Percentiles rank a stretch among this genome's conserved stretches.
Conservation (phyloP, 1,140 invertebrate genomes). For the Camponotus vicinus region DNA sequence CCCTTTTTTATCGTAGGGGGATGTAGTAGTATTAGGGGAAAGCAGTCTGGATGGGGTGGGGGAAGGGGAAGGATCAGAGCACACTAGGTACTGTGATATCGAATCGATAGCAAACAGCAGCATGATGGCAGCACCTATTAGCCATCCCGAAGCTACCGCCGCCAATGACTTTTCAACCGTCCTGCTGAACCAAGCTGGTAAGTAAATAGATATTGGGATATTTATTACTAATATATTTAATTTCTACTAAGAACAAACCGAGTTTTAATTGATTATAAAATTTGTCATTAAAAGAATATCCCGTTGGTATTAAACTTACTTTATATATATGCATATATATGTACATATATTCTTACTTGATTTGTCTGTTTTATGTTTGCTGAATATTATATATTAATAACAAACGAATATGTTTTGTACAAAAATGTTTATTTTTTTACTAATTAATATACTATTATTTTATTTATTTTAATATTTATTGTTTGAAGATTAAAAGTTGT, state of each 20-base stretch:
- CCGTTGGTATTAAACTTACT: too few relatives aligned
- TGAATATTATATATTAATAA: slow-evolving; percentile 21
- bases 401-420: background rate
- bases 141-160: slow-evolving; percentile 86
- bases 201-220: slow-evolving; percentile 56
- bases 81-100: slow-evolving; percentile 87
- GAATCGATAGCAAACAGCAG: slow-evolving; percentile 86
- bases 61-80: slow-evolving; percentile 85
- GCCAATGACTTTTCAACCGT: slow-evolving; percentile 87
- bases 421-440: background rate
- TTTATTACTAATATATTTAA: slow-evolving; percentile 1
- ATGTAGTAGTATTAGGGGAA: slow-evolving; percentile 87
- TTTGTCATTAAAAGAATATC: too few relatives aligned
- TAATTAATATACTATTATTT: background rate
- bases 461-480: too few relatives aligned
- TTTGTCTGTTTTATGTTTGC: background rate
- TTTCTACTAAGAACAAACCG: too few relatives aligned
- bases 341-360: background rate
- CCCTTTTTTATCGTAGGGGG: slow-evolving; percentile 81
- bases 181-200: slow-evolving; percentile 86
- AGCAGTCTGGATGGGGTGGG: slow-evolving; percentile 86
- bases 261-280: too few relatives aligned
- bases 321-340: background rate
- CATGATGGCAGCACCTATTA: slow-evolving; percentile 86
- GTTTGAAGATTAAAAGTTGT: background rate